Percentiles rank a stretch among this genome's conserved stretches.
phyloP scores from a whole-genome alignment of 1,140 invertebrate genomes.

The Armadillidium nasatum region DNA sequence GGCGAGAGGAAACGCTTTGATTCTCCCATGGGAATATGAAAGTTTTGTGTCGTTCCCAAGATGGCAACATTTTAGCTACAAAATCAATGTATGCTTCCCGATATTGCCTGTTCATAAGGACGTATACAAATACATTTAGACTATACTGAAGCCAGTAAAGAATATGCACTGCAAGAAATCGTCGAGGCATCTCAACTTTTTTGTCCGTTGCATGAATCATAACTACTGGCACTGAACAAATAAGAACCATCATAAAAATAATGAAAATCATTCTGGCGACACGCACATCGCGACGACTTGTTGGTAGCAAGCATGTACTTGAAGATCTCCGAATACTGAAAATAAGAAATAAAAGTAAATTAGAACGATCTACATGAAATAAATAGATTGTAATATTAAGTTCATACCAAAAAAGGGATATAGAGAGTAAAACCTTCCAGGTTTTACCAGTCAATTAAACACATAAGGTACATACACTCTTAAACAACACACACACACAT shows the following conservation, averaged over 20 bases:
- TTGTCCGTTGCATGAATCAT: constrained; percentile 22
- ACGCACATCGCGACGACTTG: constrained; percentile 25
- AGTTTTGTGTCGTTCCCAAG: constrained; percentile 17
- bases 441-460: no score
- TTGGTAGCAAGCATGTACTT: constrained; percentile 12
- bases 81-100: constrained; percentile 23
- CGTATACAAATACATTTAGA: constrained; percentile 26
- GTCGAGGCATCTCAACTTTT: neutral
- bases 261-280: constrained; percentile 26
- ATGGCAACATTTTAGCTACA: constrained; percentile 17
- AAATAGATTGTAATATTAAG: no score
- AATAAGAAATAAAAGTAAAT: constrained; percentile 10
- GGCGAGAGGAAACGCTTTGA: constrained; percentile 17
- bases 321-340: constrained; percentile 24
- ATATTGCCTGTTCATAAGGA: constrained; percentile 29
- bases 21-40: constrained; percentile 26
- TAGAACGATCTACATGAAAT: no score
- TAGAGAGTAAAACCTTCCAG: no score
- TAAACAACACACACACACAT: no score
- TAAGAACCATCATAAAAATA: constrained; percentile 27
- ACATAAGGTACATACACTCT: no score
- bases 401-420: no score
- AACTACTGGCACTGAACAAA: constrained; percentile 25
- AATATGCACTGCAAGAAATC: constrained; percentile 20
- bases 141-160: constrained; percentile 32